These are phyloP conservation scores for Heliornis fulica DNA, from an alignment of 2,113 vertebrate species.

Conservation along the genomic window DNA sequence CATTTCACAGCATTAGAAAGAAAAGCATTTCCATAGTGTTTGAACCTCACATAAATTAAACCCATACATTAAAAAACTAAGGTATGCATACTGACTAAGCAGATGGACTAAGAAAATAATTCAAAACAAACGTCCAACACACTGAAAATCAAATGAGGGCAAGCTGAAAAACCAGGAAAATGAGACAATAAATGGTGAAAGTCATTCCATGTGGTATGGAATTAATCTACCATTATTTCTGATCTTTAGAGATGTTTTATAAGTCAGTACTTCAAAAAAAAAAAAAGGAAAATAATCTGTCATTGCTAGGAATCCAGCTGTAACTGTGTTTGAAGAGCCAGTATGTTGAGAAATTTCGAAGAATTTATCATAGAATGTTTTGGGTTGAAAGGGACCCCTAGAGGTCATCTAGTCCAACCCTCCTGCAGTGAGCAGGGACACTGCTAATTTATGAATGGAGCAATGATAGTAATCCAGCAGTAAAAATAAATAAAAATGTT, in stretches of 20 bases:
- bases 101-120: background rate
- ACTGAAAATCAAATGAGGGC: background rate
- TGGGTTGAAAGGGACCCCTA: too few species aligned
- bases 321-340: background rate
- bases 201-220: background rate
- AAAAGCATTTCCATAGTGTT: background rate
- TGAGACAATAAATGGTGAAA: background rate
- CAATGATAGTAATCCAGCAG: background rate
- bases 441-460: background rate
- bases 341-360: background rate
- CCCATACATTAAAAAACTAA: background rate
- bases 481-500: background rate
- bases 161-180: background rate
- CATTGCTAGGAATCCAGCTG: background rate
- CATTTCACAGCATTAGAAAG: background rate
- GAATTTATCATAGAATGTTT: too few species aligned
- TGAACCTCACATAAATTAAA: background rate
- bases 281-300: background rate
- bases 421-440: too few species aligned
- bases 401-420: too few species aligned
- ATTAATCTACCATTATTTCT: background rate
- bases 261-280: background rate
- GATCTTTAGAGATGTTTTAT: background rate
- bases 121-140: background rate
- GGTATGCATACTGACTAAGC: background rate